Percentiles rank a stretch among this genome's conserved stretches.
These are phyloP conservation scores for Diachasma alloeum DNA, from an alignment of 1,140 invertebrate genomes.

Conservation along the genomic window DNA sequence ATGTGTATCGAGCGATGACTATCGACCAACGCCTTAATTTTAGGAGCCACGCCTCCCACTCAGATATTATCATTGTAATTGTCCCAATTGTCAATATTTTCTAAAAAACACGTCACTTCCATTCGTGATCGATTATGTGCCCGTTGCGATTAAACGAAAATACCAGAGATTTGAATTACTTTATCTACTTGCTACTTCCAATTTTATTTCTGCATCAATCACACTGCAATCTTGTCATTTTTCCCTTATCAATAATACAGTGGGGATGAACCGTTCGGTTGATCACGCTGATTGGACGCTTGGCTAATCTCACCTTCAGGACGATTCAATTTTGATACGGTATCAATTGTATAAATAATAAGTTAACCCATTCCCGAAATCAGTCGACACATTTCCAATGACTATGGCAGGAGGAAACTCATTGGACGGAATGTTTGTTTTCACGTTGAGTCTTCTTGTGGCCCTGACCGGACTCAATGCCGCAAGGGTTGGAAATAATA, in stretches of 20 bases:
- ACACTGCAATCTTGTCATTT: neutral
- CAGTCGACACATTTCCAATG: constrained; percentile 5
- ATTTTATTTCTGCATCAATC: neutral
- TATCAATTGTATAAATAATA: neutral
- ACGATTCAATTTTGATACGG: neutral
- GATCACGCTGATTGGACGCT: neutral
- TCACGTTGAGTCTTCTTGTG: neutral
- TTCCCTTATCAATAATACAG: neutral
- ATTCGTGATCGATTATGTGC: too few relatives aligned
- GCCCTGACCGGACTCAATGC: neutral
- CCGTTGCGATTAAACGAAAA: too few relatives aligned
- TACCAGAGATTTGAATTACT: too few relatives aligned
- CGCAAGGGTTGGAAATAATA: neutral
- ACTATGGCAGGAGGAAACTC: neutral
- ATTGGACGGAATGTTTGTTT: neutral
- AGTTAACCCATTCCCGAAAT: neutral
- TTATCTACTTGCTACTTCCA: neutral
- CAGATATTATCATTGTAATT: neutral
- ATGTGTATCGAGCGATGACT: neutral
- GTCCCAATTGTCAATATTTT: neutral
- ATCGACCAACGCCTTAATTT: neutral
- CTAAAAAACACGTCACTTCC: neutral
- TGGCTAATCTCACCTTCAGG: neutral
- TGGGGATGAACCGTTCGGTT: neutral
- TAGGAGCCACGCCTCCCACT: neutral